Evolutionary conservation across 1,140 invertebrate genomes (phyloP), one percentile per base, ranked within the genome.

Genomic region (Cecropterus lyciades): DNA sequence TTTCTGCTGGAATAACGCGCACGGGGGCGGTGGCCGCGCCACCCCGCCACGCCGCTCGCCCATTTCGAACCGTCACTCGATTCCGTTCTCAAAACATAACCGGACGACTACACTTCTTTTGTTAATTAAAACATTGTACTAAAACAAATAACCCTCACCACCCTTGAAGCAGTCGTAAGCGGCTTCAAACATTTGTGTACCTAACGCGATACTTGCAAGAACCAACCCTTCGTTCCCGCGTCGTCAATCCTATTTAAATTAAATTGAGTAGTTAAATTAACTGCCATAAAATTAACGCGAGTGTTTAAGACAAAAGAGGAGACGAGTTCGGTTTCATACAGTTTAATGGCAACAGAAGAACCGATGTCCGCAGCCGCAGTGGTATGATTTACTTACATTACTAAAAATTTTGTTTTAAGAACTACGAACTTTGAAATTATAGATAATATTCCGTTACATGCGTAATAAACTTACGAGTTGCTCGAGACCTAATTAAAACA

Each of bases 81-180:
- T 85, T 83, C 80, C 82, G 72, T 63, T 85, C 84, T 81, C 82
- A 91, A 91, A 89, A 91, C 88, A 88, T 77, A 88, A 88, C 80
- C 88, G 88, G 88, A 81, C 88, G 88, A 82, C 81, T 88, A 69
- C 76, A 64, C 70, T 68, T 67, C 67, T 68, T 74, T 75, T 66
- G 52, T 77, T 57, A 72, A 74, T 71, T 72, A 70, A 73, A 70
- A 74, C 67, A 72, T 52, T 60, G 57, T 60, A 51, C 33, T 62
- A 30, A 48, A 24, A 14, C 15, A 51, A 51, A 60, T 55, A 42
- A 55, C 11, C 33, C 13, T 33, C 14, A 30, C 27, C 3, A 30
- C 7, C 27, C 27, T 11, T 11, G n/a, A n/a, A 30, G 33, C 7
- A 11, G 0, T 11, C 0, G n/a, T 37, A 37, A 37, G 33, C 11